Conservation (phyloP, 2,888 invertebrate genomes). For the Drosophila anomelani region DNA sequence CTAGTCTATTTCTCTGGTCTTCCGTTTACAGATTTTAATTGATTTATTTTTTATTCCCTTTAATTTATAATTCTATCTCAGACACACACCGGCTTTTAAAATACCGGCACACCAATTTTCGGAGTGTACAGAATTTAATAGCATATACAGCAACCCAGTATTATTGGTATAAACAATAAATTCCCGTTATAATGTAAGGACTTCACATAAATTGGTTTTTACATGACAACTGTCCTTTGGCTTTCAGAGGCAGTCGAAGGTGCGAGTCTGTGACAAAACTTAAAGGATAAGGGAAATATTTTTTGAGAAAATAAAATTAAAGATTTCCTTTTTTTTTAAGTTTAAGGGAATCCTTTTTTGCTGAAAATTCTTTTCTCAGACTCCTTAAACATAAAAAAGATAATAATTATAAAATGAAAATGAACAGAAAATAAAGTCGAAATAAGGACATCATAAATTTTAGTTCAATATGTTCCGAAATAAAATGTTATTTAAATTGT, state of each 20-base stretch:
- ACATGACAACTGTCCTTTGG: background rate
- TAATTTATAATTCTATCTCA: background rate
- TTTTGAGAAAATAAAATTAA: no score
- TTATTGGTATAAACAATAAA: slow-evolving; percentile 3
- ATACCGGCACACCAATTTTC: background rate
- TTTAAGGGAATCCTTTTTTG: no score
- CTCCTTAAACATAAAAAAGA: no score
- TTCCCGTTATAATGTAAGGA: background rate
- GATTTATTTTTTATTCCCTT: background rate
- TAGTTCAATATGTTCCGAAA: no score
- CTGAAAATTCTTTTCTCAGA: no score
- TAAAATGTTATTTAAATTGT: no score
- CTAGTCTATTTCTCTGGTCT: background rate
- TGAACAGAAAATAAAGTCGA: no score
- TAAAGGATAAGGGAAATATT: background rate
- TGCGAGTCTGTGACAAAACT: background rate
- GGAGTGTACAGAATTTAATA: background rate
- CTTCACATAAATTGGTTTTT: background rate
- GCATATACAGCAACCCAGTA: background rate
- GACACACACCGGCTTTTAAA: background rate
- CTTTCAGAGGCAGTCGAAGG: background rate
- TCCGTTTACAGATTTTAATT: background rate
- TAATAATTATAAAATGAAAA: no score
- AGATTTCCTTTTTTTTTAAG: no score
- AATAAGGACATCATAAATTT: no score